Evolutionary conservation across 2,797 vertebrate genomes (phyloP), one percentile per base, ranked within the genome.

Genomic region (Cryptoblepharus egeriae): DNA sequence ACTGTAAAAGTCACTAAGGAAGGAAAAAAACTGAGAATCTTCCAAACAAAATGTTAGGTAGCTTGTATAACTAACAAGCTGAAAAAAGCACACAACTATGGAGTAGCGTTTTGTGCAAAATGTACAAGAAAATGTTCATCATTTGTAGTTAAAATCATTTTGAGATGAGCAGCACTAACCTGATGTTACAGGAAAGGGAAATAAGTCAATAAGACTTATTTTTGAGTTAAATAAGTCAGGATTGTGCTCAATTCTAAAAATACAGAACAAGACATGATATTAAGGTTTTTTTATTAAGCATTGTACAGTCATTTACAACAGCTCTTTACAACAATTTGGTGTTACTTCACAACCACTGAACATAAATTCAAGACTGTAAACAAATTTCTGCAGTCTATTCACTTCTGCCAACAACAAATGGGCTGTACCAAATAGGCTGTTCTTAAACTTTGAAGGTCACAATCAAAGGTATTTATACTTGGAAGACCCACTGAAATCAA

Each of bases 271-370:
- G 26, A 65, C 45, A 18, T 11, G 30, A 4, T 39, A 45, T n/a
- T 84, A 69, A 88, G 37, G n/a, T n/a, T n/a, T 80, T 86, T 91
- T 87, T 91, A 92, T 83, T 93, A 88, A 35, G 26, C 60, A 85
- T 55, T 63, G 75, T 28, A 80, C 63, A 84, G 58, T 73, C 37
- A 77, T 63, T 4, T 85, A 81, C 64, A 91, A 90, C 82, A 89
- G 12, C 63, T 45, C 4, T 28, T 79, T 55, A 39, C 24, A 79
- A 71, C 45, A 77, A 78, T 79, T 35, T 58, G 26, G 28, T 78
- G 61, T 77, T 77, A 77, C 7, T 78, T 78, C 68, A 67, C 76
- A 78, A 83, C 76, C 9, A 60, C 45, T 79, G 49, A 81, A 52
- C 37, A 12, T 65, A 76, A 74, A 74, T 74, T 69, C 15, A 39